phyloP scores from a whole-genome alignment of 2,113 vertebrate genomes.

The Xiphorhynchus elegans region DNA sequence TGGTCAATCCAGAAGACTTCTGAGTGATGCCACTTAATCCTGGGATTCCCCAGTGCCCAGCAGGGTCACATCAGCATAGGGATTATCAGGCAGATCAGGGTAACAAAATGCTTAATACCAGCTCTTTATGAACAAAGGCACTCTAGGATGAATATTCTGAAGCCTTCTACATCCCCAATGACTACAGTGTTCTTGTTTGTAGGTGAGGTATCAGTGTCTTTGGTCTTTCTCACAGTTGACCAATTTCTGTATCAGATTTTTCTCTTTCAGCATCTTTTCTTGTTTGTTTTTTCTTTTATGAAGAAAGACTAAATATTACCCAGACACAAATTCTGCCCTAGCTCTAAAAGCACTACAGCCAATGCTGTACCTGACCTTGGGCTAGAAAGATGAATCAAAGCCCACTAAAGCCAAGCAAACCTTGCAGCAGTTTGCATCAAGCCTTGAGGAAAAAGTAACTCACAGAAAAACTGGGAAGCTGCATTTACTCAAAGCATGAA shows the following conservation, averaged over 20 bases:
- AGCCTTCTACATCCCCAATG: fast-evolving
- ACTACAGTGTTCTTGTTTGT: neutral
- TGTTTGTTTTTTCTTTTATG: neutral
- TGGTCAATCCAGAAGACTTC: neutral
- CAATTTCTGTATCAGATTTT: neutral
- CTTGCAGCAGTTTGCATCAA: neutral
- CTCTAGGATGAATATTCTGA: neutral
- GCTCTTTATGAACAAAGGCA: neutral
- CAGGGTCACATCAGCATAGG: neutral
- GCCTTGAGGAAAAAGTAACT: neutral
- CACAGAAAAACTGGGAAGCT: neutral
- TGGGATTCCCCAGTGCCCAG: neutral
- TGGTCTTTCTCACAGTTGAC: neutral
- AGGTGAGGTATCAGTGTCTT: neutral
- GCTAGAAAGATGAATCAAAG: neutral
- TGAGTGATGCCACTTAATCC: fast-evolving
- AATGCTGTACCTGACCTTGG: neutral
- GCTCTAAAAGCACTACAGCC: neutral
- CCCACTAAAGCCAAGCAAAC: neutral
- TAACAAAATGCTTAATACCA: neutral
- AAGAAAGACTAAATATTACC: neutral
- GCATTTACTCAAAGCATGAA: neutral
- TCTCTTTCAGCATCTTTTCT: neutral
- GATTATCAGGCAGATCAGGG: neutral
- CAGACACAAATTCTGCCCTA: neutral